Evolutionary conservation across 2,113 vertebrate species (phyloP).

Genomic region (Podarcis muralis): DNA sequence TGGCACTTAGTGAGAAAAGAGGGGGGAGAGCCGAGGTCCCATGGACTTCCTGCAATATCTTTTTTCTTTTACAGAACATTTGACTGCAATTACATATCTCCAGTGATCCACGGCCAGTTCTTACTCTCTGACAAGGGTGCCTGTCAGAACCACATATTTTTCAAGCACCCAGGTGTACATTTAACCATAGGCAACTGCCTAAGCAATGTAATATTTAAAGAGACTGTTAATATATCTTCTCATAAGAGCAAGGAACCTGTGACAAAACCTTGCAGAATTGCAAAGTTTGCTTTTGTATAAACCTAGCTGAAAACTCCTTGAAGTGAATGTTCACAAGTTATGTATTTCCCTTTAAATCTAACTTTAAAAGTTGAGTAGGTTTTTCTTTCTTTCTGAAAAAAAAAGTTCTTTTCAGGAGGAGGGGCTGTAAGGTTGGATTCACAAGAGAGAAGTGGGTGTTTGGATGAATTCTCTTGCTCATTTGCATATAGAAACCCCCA

Average conservation of each 20-base stretch:
- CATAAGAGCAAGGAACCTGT: background rate
- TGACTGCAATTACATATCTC: background rate
- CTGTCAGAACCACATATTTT: too few relatives aligned
- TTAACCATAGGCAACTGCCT: background rate
- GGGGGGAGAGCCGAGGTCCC: too few relatives aligned
- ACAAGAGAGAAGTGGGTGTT: background rate
- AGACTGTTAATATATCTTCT: background rate
- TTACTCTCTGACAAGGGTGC: background rate
- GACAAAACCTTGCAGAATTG: background rate
- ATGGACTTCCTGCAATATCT: background rate
- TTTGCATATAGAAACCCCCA: conserved; percentile 32
- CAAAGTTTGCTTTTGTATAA: background rate
- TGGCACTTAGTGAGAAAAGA: too few relatives aligned
- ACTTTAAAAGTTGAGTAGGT: conserved; percentile 14
- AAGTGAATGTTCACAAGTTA: background rate
- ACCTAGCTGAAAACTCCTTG: background rate
- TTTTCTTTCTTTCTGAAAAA: background rate
- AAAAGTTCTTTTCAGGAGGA: too few relatives aligned
- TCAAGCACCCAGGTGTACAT: background rate
- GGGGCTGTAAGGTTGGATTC: background rate
- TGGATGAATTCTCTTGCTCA: background rate
- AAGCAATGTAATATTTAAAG: background rate
- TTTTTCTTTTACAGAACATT: too few relatives aligned
- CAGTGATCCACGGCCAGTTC: background rate
- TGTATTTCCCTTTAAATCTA: conserved; percentile 10